Base-by-base conservation (phyloP, 2,888 invertebrate species). In the Epinotia nisella region DNA sequence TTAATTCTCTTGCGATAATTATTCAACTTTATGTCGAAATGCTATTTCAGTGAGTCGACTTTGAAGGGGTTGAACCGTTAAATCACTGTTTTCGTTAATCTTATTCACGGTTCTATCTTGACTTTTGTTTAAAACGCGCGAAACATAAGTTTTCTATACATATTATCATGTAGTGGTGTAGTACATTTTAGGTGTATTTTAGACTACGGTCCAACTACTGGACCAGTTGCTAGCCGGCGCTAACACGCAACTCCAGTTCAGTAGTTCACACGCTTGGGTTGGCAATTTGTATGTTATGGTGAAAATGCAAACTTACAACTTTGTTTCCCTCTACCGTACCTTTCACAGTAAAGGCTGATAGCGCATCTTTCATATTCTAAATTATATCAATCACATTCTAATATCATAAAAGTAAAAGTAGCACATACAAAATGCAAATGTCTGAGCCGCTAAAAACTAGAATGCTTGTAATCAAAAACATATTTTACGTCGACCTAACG, bases 181-280 rank as follows among this genome's bases (percentile, higher is more conserved):
- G n/a, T 24, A 5, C 13, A 41, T 70, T 61, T 61, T 53, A 70
- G 24, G 83, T 79, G 80, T 83, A 85, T 86, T 87, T 86, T 84
- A 82, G 84, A 82, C 83, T 82, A 82, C 84, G 81, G 83, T 59
- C 77, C 71, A 76, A 76, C 77, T 76, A 76, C 76, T 71, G 77
- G 70, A 70, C 85, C 82, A 85, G 84, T 85, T 85, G 85, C 84
- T 85, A 86, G 82, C 85, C 84, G 86, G 84, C 85, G 84, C 86
- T 85, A 89, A 88, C 90, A 89, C 89, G 89, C 90, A 89, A 86
- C 89, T 86, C 80, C 87, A 86, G 86, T 87, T 88, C 88, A 87
- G 81, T 90, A 90, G 89, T 86, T 90, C 83, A 80, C 85, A 84
- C 88, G 84, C 87, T 87, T 82, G 85, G 80, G 64, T 90, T 87